These are phyloP conservation scores for Bubo blakistoni DNA, from an alignment of 2,113 vertebrate species.

Conservation along the genomic window DNA sequence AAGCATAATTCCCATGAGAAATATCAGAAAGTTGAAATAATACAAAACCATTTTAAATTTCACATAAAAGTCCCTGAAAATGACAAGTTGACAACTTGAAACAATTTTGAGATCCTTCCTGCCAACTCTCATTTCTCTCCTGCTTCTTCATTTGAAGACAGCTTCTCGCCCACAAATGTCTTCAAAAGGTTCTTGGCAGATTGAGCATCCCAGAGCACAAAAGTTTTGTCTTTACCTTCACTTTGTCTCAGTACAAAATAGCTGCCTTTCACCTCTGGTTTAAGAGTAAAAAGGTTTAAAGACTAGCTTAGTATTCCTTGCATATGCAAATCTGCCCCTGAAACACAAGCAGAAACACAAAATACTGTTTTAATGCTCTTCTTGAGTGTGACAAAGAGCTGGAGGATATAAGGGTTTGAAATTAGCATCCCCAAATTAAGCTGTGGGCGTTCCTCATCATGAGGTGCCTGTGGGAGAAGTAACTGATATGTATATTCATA, in stretches of 20 bases:
- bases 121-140: conserved; percentile 44
- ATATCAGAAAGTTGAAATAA: conserved; percentile 53
- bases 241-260: conserved; percentile 16
- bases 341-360: not conserved
- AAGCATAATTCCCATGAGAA: conserved; percentile 23
- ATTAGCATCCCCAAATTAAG: not conserved
- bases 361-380: not conserved
- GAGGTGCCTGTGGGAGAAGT: not conserved
- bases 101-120: conserved; percentile 47
- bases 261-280: not conserved
- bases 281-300: conserved; percentile 4
- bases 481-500: not conserved
- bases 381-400: not conserved
- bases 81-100: conserved; percentile 62
- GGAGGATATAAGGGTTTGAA: not conserved
- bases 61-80: conserved; percentile 32
- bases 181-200: conserved; percentile 51
- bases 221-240: conserved; percentile 41
- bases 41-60: conserved; percentile 48
- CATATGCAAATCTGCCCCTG: not conserved
- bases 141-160: conserved; percentile 52
- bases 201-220: conserved; percentile 9
- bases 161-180: conserved; percentile 42
- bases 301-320: not conserved
- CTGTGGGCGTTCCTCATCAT: not conserved